Base-by-base conservation (phyloP, 2,888 invertebrate genomes). In the Ptychoptera contaminata region DNA sequence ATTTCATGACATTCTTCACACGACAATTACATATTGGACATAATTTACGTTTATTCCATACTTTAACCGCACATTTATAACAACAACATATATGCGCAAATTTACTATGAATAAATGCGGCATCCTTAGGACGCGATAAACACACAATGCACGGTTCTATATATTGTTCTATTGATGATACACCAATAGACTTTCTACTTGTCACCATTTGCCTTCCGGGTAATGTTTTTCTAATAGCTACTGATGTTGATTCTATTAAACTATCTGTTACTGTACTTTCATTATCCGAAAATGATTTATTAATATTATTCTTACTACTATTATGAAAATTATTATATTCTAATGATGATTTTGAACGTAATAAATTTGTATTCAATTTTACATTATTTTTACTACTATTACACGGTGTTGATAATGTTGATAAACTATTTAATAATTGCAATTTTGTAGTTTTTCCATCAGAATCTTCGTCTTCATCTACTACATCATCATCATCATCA, bases 1-100 rank as follows among this genome's bases (percentile, higher is more conserved):
- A 72, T 56, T 71, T 76, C 44, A 78, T 58, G 0, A 81, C 76
- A 55, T 77, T 78, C 52, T 72, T 76, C 6, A 79, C 74, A 63
- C 73, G 73, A 47, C 77, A 67, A 53, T 81, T 79, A 56, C 82
- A 82, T 2, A 79, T 68, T 1, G 82, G 81, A 56, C 82, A 82
- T 23, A 75, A 62, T 52, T 74, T 75, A 1, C 70, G 70, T 30
- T 68, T 70, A 11, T 68, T 68, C 76, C 80, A 78, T 1, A 77
- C 75, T 53, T 73, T 74, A 37, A 76, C 68, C 0, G 80, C 79
- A 58, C 82, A 82, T 44, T 69, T 71, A 52, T 81, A 82, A 54
- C 82, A 82, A 50, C 79, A 79, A 55, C 77, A 79, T 49, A 77
- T 73, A 48, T 81, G 81, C 1, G 74, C 74, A 45, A 73, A 72